Base-by-base conservation (phyloP, 2,113 vertebrate genomes). In the Candoia aspera region DNA sequence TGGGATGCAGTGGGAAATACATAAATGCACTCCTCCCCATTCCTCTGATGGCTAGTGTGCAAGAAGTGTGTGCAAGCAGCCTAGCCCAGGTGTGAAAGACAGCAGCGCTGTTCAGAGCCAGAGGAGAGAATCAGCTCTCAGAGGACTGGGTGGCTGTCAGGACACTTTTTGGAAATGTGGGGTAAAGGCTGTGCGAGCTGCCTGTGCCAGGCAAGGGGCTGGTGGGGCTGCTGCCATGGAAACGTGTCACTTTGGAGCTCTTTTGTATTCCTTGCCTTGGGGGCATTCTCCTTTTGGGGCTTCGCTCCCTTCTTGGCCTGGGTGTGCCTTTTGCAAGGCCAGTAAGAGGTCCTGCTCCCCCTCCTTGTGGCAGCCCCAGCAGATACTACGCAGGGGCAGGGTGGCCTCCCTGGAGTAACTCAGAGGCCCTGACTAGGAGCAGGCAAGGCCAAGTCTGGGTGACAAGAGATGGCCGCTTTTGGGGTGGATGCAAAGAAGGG, bases 241-340 rank as follows among this genome's bases (percentile, higher is more conserved):
- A 17, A 58, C 17, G 33, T 17, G 37, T 2, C 26, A 2, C 26
- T 55, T 8, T 10, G 4, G 19, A 10, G 15, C 87, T 2, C 54
- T 23, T 2, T 0, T 12, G 17, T 29, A 1, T 13, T 73, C 60
- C 11, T 54, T 33, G 4, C 8, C 33, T 2, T 3, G 24, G 2
- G 2, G 3, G 23, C 64, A 8, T 21, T 58, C 1, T 2, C 11
- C 2, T 9, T 3, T 8, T 13, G 33, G 0, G 15, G 4, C 73
- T 29, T 17, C 5, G 13, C n/a, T 33, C n/a, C 12, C 60, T 29
- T 62, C n/a, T 68, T 68, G 64, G 64, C 64, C n/a, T 17, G 17
- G 6, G 2, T 2, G n/a, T 1, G n/a, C 17, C 42, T 54, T 54
- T 86, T 37, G 86, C 8, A 9, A 2, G 55, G 4, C 19, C 8